These are phyloP conservation scores for Dolichoris vasculosae DNA, from an alignment of 1,140 invertebrate species.

Conservation along the genomic window DNA sequence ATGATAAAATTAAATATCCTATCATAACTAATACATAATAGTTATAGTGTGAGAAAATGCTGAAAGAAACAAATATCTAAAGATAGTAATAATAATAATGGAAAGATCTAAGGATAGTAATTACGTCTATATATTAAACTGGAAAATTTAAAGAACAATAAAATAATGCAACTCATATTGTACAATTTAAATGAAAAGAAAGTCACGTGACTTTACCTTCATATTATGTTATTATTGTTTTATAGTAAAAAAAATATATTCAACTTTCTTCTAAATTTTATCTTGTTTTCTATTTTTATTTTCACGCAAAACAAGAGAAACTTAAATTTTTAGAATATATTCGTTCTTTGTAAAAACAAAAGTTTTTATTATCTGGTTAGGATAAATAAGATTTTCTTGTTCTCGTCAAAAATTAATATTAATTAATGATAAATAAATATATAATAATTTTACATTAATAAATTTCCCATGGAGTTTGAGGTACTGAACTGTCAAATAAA, in stretches of 20 bases:
- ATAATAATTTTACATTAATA: too few species aligned
- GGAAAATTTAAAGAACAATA: not conserved
- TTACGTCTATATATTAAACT: not conserved
- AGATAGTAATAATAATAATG: conserved; percentile 28
- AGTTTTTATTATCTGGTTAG: too few species aligned
- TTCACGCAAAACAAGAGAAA: too few species aligned
- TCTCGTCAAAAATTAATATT: too few species aligned
- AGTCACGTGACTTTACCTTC: not conserved
- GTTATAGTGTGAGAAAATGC: conserved; percentile 35
- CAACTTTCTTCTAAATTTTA: not conserved
- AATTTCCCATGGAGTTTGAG: too few species aligned
- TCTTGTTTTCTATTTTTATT: not conserved
- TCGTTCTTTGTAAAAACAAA: too few species aligned
- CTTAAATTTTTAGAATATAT: too few species aligned
- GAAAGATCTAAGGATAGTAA: not conserved
- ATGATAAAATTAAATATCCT: conserved; percentile 35
- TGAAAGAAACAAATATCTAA: conserved; percentile 35
- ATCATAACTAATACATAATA: conserved; percentile 11
- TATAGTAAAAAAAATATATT: not conserved
- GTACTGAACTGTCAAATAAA: too few species aligned
- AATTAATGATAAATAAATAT: too few species aligned
- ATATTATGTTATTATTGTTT: not conserved
- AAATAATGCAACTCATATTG: not conserved
- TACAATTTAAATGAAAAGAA: not conserved
- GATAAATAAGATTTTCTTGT: not conserved